These are phyloP conservation scores for Trachops cirrhosus DNA, from an alignment of 2,797 vertebrate species.

Conservation along the genomic window DNA sequence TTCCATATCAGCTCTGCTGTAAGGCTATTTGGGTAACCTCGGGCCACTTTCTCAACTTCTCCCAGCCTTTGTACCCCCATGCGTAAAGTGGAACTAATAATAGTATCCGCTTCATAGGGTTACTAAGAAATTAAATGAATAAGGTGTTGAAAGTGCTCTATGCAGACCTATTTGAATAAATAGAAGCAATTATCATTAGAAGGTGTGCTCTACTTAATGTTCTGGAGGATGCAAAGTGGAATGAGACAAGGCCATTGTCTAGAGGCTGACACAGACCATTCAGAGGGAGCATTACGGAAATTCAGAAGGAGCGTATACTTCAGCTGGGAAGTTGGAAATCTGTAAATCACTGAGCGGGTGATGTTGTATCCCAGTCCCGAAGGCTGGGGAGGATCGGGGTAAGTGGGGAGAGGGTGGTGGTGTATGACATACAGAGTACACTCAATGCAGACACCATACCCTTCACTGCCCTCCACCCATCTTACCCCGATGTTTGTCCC, in stretches of 20 bases:
- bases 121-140: background rate
- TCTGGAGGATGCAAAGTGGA: background rate
- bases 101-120: background rate
- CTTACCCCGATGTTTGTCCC: background rate
- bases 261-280: background rate
- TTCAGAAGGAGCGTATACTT: background rate
- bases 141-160: background rate
- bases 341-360: background rate
- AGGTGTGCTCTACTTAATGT: too few relatives aligned
- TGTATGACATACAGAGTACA: background rate
- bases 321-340: background rate
- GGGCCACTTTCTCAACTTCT: background rate
- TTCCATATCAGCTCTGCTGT: background rate
- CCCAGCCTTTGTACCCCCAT: background rate
- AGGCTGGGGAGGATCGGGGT: background rate
- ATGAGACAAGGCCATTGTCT: background rate
- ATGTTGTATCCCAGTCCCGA: background rate
- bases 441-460: background rate
- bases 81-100: background rate
- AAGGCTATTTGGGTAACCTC: background rate
- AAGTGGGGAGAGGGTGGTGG: too few relatives aligned
- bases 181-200: background rate
- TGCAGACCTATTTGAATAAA: background rate
- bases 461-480: background rate
- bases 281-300: background rate